Evolutionary conservation across 2,888 invertebrate genomes (phyloP).

Genomic region (Diarsia mendica): DNA sequence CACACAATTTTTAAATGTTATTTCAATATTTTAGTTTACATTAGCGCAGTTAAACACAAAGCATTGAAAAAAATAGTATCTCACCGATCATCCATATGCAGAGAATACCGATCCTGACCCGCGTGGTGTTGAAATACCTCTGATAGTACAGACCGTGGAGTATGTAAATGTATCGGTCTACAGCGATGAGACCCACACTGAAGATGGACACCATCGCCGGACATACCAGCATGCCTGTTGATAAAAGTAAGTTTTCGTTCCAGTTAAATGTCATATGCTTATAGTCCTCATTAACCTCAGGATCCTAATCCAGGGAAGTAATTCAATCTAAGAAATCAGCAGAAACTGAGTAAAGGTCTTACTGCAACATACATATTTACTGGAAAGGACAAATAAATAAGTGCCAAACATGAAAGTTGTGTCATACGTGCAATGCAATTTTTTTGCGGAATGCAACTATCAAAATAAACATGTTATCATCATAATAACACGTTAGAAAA

Average conservation of each 20-base stretch:
- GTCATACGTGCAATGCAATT: neutral
- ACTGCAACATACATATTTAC: neutral
- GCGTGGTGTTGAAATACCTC: slow-evolving; percentile 90
- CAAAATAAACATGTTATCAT: neutral
- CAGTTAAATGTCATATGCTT: neutral
- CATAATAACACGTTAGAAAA: neutral
- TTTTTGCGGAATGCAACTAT: neutral
- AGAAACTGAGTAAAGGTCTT: neutral
- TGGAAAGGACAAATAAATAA: neutral
- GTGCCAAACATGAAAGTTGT: neutral
- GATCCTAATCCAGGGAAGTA: neutral
- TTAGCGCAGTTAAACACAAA: slow-evolving; percentile 22
- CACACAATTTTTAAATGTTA: neutral
- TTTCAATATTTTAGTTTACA: neutral
- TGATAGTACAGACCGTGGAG: slow-evolving; percentile 92
- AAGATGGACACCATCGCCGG: slow-evolving; percentile 92
- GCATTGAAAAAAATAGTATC: slow-evolving; percentile 36
- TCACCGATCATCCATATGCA: slow-evolving; percentile 91
- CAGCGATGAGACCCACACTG: slow-evolving; percentile 91
- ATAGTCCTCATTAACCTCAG: too few relatives aligned
- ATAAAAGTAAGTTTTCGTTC: neutral
- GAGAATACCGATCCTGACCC: slow-evolving; percentile 89
- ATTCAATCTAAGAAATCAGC: neutral
- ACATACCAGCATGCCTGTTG: slow-evolving; percentile 91
- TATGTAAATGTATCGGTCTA: slow-evolving; percentile 92